Percentiles rank a stretch among this genome's conserved stretches.
Evolutionary conservation across 2,113 vertebrate genomes (phyloP).

Genomic region (Turnix velox): DNA sequence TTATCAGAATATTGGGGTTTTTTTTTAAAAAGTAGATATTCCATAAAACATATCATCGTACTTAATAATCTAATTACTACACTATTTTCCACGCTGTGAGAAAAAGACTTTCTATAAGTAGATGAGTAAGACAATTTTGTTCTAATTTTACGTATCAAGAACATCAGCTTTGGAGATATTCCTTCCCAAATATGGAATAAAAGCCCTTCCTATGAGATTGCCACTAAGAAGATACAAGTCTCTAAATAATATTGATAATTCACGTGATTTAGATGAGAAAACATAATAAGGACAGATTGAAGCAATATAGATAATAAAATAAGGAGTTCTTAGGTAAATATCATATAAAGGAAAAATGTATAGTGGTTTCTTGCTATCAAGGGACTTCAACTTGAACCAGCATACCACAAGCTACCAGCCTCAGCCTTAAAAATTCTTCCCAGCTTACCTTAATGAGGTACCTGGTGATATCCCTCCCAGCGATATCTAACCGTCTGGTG

Average conservation of each 20-base stretch:
- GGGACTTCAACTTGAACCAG: neutral
- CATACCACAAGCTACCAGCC: neutral
- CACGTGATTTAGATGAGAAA: neutral
- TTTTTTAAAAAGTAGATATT: neutral
- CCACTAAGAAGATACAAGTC: neutral
- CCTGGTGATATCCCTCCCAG: constrained; percentile 95
- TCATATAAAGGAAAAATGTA: neutral
- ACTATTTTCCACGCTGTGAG: neutral
- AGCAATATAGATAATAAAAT: neutral
- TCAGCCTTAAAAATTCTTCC: neutral
- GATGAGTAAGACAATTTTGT: neutral
- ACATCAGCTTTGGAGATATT: neutral
- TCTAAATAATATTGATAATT: neutral
- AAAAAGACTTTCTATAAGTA: neutral
- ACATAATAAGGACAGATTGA: neutral
- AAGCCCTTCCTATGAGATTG: neutral
- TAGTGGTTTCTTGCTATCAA: neutral
- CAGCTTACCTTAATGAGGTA: constrained; percentile 93
- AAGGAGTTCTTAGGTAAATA: neutral
- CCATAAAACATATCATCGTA: neutral
- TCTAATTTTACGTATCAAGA: neutral
- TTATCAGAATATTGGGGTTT: neutral
- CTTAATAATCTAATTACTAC: neutral
- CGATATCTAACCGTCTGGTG: constrained; percentile 93
- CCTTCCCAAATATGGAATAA: neutral